Evolutionary conservation across 2,113 vertebrate species (phyloP).

Genomic region (Salvator merianae): DNA sequence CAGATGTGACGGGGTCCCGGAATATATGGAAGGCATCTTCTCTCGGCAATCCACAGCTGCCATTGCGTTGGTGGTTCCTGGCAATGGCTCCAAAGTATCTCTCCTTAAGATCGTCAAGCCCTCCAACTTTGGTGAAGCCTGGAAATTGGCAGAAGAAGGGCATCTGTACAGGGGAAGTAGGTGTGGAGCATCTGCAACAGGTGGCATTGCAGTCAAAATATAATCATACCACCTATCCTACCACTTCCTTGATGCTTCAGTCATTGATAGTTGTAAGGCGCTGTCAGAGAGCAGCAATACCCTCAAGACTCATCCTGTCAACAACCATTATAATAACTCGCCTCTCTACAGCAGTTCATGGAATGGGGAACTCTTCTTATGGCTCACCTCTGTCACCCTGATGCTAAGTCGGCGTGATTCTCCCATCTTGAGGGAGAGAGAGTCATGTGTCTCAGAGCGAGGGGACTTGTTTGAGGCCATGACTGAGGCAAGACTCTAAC

Average conservation of each 20-base stretch:
- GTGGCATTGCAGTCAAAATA: no score
- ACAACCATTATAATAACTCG: no score
- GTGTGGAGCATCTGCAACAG: fast-evolving
- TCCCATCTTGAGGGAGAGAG: not conserved
- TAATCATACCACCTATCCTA: no score
- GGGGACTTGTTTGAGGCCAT: not conserved
- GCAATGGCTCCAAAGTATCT: slow-evolving; percentile 86
- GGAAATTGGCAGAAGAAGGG: slow-evolving; percentile 10
- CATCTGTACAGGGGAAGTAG: not conserved
- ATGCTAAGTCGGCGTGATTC: not conserved
- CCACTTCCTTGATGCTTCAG: no score
- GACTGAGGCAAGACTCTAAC: not conserved
- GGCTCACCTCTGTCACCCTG: no score
- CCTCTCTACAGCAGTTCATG: not conserved
- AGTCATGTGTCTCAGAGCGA: not conserved
- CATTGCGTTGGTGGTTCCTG: slow-evolving; percentile 78
- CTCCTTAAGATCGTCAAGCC: slow-evolving; percentile 82
- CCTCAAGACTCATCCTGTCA: not conserved
- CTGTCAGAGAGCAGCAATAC: no score
- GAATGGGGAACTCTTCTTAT: not conserved
- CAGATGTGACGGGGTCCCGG: slow-evolving; percentile 87
- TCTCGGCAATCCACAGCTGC: slow-evolving; percentile 89
- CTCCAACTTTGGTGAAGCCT: slow-evolving; percentile 90
- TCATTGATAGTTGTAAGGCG: no score
- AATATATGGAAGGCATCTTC: slow-evolving; percentile 92